Evolutionary conservation across 2,113 vertebrate genomes (phyloP).

Genomic region (Butorides virescens): DNA sequence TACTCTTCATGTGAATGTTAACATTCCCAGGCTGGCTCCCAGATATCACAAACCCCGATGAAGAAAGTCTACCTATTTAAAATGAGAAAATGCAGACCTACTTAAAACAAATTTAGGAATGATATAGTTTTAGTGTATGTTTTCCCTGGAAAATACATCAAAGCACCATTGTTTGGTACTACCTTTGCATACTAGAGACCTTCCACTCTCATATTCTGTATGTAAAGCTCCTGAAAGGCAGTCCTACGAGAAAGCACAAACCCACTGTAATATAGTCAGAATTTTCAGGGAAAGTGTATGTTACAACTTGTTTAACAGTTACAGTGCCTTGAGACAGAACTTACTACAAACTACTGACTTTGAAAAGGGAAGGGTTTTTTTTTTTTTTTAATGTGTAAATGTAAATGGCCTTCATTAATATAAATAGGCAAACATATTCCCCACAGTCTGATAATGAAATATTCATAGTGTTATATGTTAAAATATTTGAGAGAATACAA

Average conservation of each 20-base stretch:
- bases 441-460: not conserved
- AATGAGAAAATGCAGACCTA: not conserved
- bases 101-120: not conserved
- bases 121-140: not conserved
- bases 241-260: conserved; percentile 43
- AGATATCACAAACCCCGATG: not conserved
- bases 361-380: not conserved
- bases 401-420: not conserved
- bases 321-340: not conserved
- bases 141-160: not conserved
- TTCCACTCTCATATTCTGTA: conserved; percentile 6
- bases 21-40: not conserved
- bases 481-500: not conserved
- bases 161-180: not conserved
- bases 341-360: not conserved
- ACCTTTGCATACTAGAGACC: conserved; percentile 46
- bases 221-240: conserved; percentile 4
- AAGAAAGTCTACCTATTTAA: not conserved
- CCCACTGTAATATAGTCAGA: not conserved
- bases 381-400: not conserved
- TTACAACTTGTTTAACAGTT: not conserved
- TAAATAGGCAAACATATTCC: not conserved
- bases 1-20: not conserved
- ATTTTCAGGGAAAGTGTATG: not conserved
- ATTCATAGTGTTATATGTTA: not conserved